phyloP scores from a whole-genome alignment of 2,113 vertebrate species.

The Mirounga angustirostris region DNA sequence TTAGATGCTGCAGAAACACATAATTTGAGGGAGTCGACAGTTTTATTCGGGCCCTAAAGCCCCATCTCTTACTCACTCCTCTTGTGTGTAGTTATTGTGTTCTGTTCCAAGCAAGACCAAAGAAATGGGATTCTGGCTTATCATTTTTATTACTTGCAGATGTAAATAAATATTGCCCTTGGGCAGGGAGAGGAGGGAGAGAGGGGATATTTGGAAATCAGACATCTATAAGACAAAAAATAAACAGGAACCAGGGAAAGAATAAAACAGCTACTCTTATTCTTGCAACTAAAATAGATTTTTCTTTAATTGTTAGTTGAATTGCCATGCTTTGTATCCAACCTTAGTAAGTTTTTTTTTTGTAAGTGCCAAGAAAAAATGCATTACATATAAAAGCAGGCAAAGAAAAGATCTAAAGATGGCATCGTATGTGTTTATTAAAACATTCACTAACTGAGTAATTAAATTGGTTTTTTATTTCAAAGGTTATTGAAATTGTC shows the following conservation, averaged over 20 bases:
- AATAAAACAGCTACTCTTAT: neutral
- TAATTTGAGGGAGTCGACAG: neutral
- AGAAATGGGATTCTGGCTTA: neutral
- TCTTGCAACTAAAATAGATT: conserved; percentile 19
- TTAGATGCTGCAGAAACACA: neutral
- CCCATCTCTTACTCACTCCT: neutral
- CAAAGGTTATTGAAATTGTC: neutral
- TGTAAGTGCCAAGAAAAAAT: neutral
- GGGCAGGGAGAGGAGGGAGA: neutral
- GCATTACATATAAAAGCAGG: neutral
- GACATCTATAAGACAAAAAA: neutral
- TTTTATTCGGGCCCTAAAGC: neutral
- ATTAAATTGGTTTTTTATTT: conserved; percentile 4
- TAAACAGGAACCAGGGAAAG: neutral
- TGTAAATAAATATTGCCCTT: neutral
- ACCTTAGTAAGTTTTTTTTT: neutral
- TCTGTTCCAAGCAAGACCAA: neutral
- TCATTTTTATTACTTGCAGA: neutral
- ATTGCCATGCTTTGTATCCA: neutral
- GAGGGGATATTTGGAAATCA: conserved; percentile 30
- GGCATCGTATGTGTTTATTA: neutral
- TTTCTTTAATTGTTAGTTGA: neutral
- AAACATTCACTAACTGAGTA: neutral
- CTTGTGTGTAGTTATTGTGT: neutral
- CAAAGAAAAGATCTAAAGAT: neutral